Percentiles rank a stretch among this genome's conserved stretches.
phyloP scores from a whole-genome alignment of 2,888 invertebrate genomes.

The Drosophila bunnanda region DNA sequence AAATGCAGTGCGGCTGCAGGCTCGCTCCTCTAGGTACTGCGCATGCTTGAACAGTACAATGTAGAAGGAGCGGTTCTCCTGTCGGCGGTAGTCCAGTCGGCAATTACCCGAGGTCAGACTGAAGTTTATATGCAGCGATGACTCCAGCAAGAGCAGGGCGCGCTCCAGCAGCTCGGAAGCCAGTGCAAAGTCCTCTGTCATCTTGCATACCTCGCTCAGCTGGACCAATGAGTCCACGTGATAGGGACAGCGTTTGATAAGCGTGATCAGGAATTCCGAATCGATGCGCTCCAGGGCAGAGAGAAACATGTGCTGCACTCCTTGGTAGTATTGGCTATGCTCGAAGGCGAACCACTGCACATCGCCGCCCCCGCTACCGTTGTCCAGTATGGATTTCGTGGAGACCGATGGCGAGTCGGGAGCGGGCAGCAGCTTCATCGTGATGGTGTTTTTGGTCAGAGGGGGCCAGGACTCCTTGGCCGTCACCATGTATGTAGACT shows the following conservation, averaged over 20 bases:
- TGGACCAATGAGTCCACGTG: slow-evolving; percentile 93
- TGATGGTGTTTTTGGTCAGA: slow-evolving; percentile 89
- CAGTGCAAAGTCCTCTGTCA: slow-evolving; percentile 91
- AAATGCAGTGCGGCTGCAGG: slow-evolving; percentile 94
- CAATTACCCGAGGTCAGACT: slow-evolving; percentile 90
- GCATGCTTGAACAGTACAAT: slow-evolving; percentile 93
- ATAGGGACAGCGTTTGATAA: slow-evolving; percentile 90
- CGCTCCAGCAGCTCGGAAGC: slow-evolving; percentile 92
- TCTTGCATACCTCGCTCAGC: slow-evolving; percentile 90
- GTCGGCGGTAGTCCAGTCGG: slow-evolving; percentile 90
- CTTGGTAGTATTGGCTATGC: slow-evolving; percentile 90
- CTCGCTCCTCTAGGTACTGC: slow-evolving; percentile 90
- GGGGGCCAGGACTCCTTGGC: slow-evolving; percentile 91
- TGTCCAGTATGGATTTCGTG: slow-evolving; percentile 58
- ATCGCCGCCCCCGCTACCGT: slow-evolving; percentile 45
- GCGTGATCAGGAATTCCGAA: slow-evolving; percentile 91
- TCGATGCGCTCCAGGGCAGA: slow-evolving; percentile 92
- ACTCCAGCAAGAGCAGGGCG: slow-evolving; percentile 91
- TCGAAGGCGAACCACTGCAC: slow-evolving; percentile 89
- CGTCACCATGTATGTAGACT: slow-evolving; percentile 88
- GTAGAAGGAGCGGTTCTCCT: slow-evolving; percentile 93
- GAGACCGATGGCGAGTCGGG: slow-evolving; percentile 64
- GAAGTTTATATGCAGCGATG: slow-evolving; percentile 92
- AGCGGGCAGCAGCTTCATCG: slow-evolving; percentile 88
- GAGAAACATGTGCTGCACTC: slow-evolving; percentile 90